These are phyloP conservation scores for Melanocharis versteri DNA, from an alignment of 2,113 vertebrate species.

Conservation along the genomic window DNA sequence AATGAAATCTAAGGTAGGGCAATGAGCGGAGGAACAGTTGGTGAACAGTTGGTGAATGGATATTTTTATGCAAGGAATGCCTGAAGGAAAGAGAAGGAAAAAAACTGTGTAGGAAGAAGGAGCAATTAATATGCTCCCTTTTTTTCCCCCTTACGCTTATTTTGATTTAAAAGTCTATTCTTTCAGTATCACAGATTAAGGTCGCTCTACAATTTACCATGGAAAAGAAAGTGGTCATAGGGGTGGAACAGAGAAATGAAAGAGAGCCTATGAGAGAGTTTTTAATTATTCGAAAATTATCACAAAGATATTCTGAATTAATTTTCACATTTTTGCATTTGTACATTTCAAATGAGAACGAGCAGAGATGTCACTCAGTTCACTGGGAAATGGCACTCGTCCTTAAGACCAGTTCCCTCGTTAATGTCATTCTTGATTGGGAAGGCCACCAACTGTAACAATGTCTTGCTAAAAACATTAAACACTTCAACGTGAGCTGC, in stretches of 20 bases:
- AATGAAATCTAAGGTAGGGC: conserved; percentile 69
- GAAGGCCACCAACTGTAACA: neutral
- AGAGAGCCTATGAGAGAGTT: neutral
- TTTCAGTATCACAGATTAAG: conserved; percentile 55
- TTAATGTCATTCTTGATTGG: neutral
- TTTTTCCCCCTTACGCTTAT: conserved; percentile 22
- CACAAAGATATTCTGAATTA: conserved; percentile 64
- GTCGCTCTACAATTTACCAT: conserved; percentile 22
- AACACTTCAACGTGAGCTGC: neutral
- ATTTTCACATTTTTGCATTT: conserved; percentile 60
- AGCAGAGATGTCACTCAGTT: neutral
- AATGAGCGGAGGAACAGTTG: conserved; percentile 74
- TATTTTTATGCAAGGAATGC: conserved; percentile 80
- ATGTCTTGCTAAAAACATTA: neutral
- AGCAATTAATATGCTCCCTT: conserved; percentile 74
- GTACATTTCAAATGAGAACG: neutral
- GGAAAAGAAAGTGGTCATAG: conserved; percentile 6
- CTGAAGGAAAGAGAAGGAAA: conserved; percentile 62
- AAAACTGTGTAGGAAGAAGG: conserved; percentile 71
- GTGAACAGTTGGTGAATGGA: conserved; percentile 81
- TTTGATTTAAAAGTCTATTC: conserved; percentile 73
- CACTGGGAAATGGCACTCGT: neutral
- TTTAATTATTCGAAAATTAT: conserved; percentile 70
- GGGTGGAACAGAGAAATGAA: conserved; percentile 17
- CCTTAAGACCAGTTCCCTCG: neutral